Base-by-base conservation (phyloP, 2,888 invertebrate species). In the Drosophila meridiana region DNA sequence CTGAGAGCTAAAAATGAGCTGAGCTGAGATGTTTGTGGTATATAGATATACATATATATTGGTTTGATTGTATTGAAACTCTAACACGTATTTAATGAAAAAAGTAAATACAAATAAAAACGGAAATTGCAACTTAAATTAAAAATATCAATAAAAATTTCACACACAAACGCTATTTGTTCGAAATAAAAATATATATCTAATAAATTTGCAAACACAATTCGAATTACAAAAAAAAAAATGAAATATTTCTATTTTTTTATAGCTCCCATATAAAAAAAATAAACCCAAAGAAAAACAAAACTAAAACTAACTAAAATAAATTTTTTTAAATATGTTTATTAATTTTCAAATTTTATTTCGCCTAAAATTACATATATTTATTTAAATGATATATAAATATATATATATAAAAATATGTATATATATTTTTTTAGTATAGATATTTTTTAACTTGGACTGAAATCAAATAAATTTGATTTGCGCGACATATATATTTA, bases 401-500 rank as follows among this genome's bases (percentile, higher is more conserved):
- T 32, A 36, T 40, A 50, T 30, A 50, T 58, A 64, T 56, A 76
- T 40, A 13, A 63, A 48, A 57, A 34, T 48, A 52, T 52, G 42
- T 36, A 42, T 36, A 14, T 68, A 42, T 36, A 76, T 57, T 64
- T 69, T 55, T 59, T 36, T 58, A 34, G 32, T 66, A 63, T 66
- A 45, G 48, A 60, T 78, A 68, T 60, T 78, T 78, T 66, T 34
- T 63, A 87, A 87, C 87, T 87, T 87, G 87, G 87, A 85, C 88
- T 87, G 87, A 87, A 87, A 87, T 87, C 87, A 87, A 89, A 89
- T 87, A 82, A 78, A 80, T 89, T 85, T 85, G 62, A 76, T 78
- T 84, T 80, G 77, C 84, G 74, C 82, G 82, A 52, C 67, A 50
- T 76, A 65, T 64, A 75, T 56, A 42, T 34, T 65, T 73, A 63